Evolutionary conservation across 2,888 invertebrate genomes (phyloP).

Genomic region (Acanthosepion esculentum): DNA sequence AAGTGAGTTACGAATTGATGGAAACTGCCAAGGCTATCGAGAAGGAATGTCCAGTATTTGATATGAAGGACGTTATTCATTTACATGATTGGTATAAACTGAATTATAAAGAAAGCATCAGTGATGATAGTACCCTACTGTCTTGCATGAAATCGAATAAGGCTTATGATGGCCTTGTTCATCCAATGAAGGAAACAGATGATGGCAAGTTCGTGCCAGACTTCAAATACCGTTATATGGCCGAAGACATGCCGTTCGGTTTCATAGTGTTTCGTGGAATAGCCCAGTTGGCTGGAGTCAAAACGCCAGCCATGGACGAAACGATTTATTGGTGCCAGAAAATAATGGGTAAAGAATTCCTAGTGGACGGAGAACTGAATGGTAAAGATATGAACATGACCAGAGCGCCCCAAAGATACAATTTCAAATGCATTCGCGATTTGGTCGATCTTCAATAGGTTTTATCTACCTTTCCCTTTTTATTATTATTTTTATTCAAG

Average conservation of each 20-base stretch:
- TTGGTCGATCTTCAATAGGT: constrained; percentile 52
- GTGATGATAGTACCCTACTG: constrained; percentile 56
- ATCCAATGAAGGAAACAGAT: constrained; percentile 60
- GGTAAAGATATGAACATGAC: constrained; percentile 61
- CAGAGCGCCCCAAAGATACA: constrained; percentile 63
- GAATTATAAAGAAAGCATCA: constrained; percentile 59
- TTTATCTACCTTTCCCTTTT: not conserved
- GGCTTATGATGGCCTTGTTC: constrained; percentile 61
- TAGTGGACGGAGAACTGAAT: constrained; percentile 57
- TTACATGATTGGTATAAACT: constrained; percentile 62
- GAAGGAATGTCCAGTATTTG: constrained; percentile 54
- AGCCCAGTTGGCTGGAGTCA: constrained; percentile 60
- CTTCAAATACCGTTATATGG: constrained; percentile 62
- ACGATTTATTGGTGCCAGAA: constrained; percentile 64
- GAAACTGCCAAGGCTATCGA: constrained; percentile 60
- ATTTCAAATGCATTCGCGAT: constrained; percentile 60
- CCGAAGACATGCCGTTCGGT: constrained; percentile 66
- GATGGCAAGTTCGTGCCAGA: constrained; percentile 61
- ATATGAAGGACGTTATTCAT: constrained; percentile 61
- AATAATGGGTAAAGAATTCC: constrained; percentile 62
- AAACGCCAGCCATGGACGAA: constrained; percentile 62
- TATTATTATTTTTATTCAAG: not conserved
- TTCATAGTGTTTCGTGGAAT: constrained; percentile 64
- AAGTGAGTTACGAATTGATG: constrained; percentile 62
- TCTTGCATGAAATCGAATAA: constrained; percentile 60